Evolutionary conservation across 2,888 invertebrate genomes (phyloP).

Genomic region (Pristionchus mayeri): DNA sequence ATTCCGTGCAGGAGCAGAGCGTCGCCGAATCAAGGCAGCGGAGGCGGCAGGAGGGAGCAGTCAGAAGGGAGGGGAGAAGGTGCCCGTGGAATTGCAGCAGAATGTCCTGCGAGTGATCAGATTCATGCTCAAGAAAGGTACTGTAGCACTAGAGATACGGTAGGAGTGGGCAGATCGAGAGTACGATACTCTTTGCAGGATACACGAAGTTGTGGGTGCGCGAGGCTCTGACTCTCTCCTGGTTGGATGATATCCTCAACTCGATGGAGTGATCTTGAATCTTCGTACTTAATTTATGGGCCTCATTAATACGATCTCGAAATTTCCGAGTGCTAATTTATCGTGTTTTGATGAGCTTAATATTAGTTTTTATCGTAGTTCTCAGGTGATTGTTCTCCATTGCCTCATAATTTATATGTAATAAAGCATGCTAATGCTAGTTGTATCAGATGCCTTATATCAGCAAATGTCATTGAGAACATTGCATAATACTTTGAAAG

Average conservation of each 20-base stretch:
- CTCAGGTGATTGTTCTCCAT: too few species aligned
- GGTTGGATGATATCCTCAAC: not conserved
- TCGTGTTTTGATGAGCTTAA: too few species aligned
- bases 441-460: too few species aligned
- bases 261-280: constrained; percentile 16
- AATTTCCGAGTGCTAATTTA: too few species aligned
- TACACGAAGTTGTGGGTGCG: not conserved
- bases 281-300: not conserved
- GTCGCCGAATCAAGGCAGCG: constrained; percentile 5
- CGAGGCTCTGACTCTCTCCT: not conserved
- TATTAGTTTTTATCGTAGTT: too few species aligned
- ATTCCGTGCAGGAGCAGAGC: not conserved
- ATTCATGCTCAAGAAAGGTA: not conserved
- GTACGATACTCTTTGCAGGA: too few species aligned
- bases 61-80: not conserved
- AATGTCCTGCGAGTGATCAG: not conserved
- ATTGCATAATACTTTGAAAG: too few species aligned
- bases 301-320: not conserved
- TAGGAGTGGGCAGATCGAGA: too few species aligned
- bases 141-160: not conserved
- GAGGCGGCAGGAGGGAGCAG: not conserved
- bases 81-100: not conserved
- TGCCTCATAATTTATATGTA: too few species aligned
- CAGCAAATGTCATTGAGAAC: too few species aligned
- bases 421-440: too few species aligned